phyloP scores from a whole-genome alignment of 2,113 vertebrate genomes.

The Dromiciops gliroides region DNA sequence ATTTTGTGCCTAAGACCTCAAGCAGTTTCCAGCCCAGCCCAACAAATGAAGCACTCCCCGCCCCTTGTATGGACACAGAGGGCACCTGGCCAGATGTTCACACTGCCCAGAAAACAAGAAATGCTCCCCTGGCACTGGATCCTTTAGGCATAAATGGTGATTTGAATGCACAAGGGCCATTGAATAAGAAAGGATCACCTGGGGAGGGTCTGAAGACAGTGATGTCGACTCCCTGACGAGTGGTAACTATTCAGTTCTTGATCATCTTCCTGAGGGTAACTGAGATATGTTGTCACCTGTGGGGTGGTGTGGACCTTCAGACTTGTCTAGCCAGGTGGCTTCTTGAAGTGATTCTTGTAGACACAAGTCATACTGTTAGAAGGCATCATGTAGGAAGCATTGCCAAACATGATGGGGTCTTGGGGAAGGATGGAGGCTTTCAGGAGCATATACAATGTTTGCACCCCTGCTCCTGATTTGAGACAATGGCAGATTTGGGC shows the following conservation, averaged over 20 bases:
- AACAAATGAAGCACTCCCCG: background rate
- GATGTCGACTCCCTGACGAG: background rate
- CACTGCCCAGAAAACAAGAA: too few species aligned
- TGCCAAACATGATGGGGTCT: background rate
- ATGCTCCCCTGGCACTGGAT: background rate
- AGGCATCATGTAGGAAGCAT: background rate
- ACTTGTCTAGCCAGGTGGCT: background rate
- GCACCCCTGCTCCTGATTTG: background rate
- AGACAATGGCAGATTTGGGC: background rate
- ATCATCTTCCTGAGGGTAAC: background rate
- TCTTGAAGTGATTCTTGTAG: background rate
- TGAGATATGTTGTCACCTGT: background rate
- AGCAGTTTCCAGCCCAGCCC: background rate
- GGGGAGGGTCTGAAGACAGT: too few species aligned
- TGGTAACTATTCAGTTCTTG: rapidly evolving
- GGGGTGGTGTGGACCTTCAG: background rate
- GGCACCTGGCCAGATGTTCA: background rate
- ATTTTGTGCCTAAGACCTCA: background rate
- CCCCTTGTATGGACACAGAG: background rate
- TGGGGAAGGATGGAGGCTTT: background rate
- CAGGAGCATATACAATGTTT: background rate
- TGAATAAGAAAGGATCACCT: background rate
- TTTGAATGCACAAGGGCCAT: background rate
- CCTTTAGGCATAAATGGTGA: background rate
- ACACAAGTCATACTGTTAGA: background rate